Evolutionary conservation across 2,797 vertebrate genomes (phyloP), one percentile per base, ranked within the genome.

Genomic region (Falco naumanni): DNA sequence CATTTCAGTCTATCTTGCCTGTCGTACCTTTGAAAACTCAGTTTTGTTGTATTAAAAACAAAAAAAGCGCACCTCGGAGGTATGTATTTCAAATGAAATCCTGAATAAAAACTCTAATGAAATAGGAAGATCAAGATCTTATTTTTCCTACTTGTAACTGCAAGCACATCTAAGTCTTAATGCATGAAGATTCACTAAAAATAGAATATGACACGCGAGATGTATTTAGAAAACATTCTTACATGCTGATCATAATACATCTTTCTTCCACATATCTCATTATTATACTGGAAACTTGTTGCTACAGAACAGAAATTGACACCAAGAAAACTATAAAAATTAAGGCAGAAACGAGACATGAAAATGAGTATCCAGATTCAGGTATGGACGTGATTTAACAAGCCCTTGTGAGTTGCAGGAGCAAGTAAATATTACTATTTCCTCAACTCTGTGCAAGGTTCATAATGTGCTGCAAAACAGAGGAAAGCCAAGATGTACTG

Each of bases 161-260:
- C 37, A 82, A 81, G 14, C 11, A 29, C 16, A 66, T 9, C 3
- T 54, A 76, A 86, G 37, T 34, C 48, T 33, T 60, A 71, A 60
- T 11, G 19, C 0, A 0, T 9, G 33, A 87, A 5, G 0, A 74
- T 22, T 60, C 57, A 75, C 25, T 53, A 51, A 86, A 86, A 83
- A 15, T 9, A 83, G 17, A 66, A n/a, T 5, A 24, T 3, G 2
- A 48, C 19, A 31, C 5, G 11, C 4, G 22, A 92, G 14, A 34
- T 12, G 12, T 34, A 68, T 43, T 86, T 54, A 41, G 47, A 85
- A 85, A 79, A 28, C 6, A 75, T 68, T 78, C 18, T 48, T 82
- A 24, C 20, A 37, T 18, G 15, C 16, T 77, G 64, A 77, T 71
- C 15, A 16, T 33, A 59, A 82, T 5, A 45, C 22, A 64, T 20